Evolutionary conservation across 2,113 vertebrate genomes (phyloP), one percentile per base, ranked within the genome.

Genomic region (Solenodon paradoxus): DNA sequence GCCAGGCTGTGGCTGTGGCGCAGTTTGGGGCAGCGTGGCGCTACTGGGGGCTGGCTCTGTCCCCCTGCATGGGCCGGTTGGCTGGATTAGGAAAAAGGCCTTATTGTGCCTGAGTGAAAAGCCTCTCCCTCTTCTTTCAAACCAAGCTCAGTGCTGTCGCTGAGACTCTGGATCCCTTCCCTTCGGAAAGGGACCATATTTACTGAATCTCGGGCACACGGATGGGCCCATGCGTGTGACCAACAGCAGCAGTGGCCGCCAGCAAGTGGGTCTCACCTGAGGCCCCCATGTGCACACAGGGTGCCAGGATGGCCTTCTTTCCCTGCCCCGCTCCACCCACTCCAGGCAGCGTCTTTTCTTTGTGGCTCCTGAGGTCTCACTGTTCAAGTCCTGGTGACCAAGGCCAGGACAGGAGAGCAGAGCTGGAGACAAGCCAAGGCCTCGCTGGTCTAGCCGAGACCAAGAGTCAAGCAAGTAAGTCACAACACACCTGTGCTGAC

Each of bases 391-490:
- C 80, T 57, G 42, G 59, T 32, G 49, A 35, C 32, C 13, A 32
- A 24, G 64, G 30, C 49, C 22, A 15, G 7, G 28, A 20, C 35
- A 42, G 32, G 84, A 63, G 13, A 4, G 1, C 4, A 22, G 78
- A 16, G 16, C 9, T 12, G n/a, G 40, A 9, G 66, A 61, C 12
- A 9, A 63, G n/a, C 57, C 64, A 40, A n/a, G 24, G 2, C 11
- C 20, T n/a, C n/a, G n/a, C n/a, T 4, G 0, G 24, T 26, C 35
- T 10, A 47, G 61, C 24, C 22, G 1, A 19, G 19, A 51, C 51
- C 35, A 7, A 20, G 8, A 22, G 3, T 10, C 0, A 32, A 53
- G 3, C 26, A 2, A 1, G 63, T 4, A 1, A 5, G 38, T 17
- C 51, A 61, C 13, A 17, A 38, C 19, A 11, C 3, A 13, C 13